Base-by-base conservation (phyloP, 1,140 invertebrate genomes). In the Adelges cooleyi region DNA sequence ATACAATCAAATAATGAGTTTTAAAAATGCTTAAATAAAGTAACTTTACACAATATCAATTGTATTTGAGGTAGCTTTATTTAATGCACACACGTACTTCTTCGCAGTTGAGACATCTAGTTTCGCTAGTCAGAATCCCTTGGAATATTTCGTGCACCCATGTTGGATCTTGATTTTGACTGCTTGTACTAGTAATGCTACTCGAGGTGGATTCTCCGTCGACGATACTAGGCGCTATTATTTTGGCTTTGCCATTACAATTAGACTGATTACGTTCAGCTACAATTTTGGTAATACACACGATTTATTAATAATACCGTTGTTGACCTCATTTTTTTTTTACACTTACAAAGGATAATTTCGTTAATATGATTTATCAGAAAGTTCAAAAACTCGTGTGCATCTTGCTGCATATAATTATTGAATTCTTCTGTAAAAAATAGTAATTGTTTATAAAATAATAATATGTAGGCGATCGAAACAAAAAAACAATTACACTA, bases 141-240 rank as follows among this genome's bases (percentile, higher is more conserved):
- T 99, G 95, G 77, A 99, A 99, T 72, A 99, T 98, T 79, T 99
- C 96, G 75, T 98, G 95, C 65, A 99, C 95, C 96, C 96, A 99
- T 0, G 93, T 98, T 20, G 92, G 91, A 70, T 97, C 93, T 17
- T 86, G 82, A 68, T 85, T 83, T 53, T 79, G 54, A 62, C 76
- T 71, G 67, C 73, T 73, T 38, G 71, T 62, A 20, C 56, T 62
- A 48, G 42, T 62, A 9, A 62, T 33, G 65, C 73, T 77, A 27
- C 75, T 75, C 72, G 76, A 75, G 53, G 74, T 76, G 22, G 77
- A 76, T 18, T 81, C 76, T 68, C 77, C 78, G 53, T 79, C 81
- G 50, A 44, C 65, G n/a, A 59, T 73, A 38, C 71, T 74, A 72
- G 72, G 22, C 70, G 69, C 29, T 71, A 69, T 68, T 75, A 75